Evolutionary conservation across 2,113 vertebrate species (phyloP), one percentile per base, ranked within the genome.

Genomic region (Gobio gobio): DNA sequence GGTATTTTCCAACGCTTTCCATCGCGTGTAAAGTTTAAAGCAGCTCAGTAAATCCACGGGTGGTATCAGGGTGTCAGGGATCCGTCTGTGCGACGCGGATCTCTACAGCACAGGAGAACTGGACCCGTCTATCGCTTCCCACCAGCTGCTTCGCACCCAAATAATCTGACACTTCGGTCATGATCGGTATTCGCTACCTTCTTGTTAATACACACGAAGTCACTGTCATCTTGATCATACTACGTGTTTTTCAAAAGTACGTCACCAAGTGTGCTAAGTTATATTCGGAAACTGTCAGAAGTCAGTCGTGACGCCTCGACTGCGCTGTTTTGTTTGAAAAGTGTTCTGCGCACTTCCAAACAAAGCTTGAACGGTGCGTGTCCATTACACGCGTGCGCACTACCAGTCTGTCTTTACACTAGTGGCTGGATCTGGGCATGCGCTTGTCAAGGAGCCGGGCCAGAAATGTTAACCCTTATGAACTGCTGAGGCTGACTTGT

Each of bases 1-100:
- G 97, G 95, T 97, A 99, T 90, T 95, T 97, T 84, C 98, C 98
- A 89, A 99, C 94, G 45, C 93, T 93, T 95, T 99, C 97, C 95
- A 97, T 96, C 88, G 90, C 90, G 83, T 88, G 89, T 77, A 51
- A 88, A 51, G 14, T 24, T 33, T 12, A 43, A 49, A 64, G 64
- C 64, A 10, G 66, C 61, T 16, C 49, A 58, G 82, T 47, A 81
- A 0, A 61, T 82, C 82, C 88, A 45, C 72, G 59, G 86, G 54
- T 51, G 43, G 66, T 75, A 86, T 87, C 90, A 89, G 84, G 70
- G 91, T 64, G 87, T 85, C 75, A 83, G 29, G 43, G 84, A 75
- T 66, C 58, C 86, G 56, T 70, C 70, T 84, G 85, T 85, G 51
- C 72, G 89, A 85, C 83, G 18, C 20, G 54, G 54, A 56, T 56